Evolutionary conservation across 2,888 invertebrate genomes (phyloP).

Genomic region (Drosophila siamana): DNA sequence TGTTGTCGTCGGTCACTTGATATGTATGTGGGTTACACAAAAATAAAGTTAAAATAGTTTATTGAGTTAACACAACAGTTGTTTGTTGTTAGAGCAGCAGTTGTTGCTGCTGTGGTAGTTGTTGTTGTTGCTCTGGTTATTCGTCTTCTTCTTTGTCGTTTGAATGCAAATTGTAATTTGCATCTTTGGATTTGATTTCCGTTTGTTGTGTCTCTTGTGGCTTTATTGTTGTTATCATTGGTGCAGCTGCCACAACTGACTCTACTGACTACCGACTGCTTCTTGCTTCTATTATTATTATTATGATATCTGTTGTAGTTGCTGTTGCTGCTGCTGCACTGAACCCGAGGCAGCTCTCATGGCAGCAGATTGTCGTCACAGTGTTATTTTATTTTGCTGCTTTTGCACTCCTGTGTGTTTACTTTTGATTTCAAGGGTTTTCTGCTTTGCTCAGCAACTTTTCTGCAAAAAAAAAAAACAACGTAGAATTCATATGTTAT

Average conservation of each 20-base stretch:
- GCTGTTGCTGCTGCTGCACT: conserved; percentile 40
- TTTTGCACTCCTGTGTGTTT: conserved; percentile 49
- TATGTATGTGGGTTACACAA: conserved; percentile 37
- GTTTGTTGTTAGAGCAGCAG: background rate
- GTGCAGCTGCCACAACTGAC: conserved; percentile 42
- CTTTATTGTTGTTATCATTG: conserved; percentile 59
- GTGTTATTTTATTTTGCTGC: conserved; percentile 19
- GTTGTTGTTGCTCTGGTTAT: conserved; percentile 32
- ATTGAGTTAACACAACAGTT: conserved; percentile 21
- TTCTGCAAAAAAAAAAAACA: conserved; percentile 42
- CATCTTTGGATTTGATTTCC: conserved; percentile 73
- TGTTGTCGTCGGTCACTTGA: conserved; percentile 59
- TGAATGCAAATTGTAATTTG: conserved; percentile 79
- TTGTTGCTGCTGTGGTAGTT: conserved; percentile 19
- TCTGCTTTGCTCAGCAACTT: conserved; percentile 37
- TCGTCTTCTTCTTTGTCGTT: conserved; percentile 50
- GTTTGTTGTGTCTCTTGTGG: conserved; percentile 50
- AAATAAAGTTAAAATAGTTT: background rate
- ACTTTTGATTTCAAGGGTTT: conserved; percentile 58
- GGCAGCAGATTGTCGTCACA: conserved; percentile 49
- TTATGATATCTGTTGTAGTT: conserved; percentile 26
- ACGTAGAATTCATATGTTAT: conserved; percentile 34
- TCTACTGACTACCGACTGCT: conserved; percentile 6
- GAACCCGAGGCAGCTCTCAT: conserved; percentile 70
- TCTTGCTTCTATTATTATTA: conserved; percentile 31